A percentile compares a stretch with the other conserved stretches of the same genome.
phyloP scores from a whole-genome alignment of 2,113 vertebrate species.

The Steatornis caripensis region DNA sequence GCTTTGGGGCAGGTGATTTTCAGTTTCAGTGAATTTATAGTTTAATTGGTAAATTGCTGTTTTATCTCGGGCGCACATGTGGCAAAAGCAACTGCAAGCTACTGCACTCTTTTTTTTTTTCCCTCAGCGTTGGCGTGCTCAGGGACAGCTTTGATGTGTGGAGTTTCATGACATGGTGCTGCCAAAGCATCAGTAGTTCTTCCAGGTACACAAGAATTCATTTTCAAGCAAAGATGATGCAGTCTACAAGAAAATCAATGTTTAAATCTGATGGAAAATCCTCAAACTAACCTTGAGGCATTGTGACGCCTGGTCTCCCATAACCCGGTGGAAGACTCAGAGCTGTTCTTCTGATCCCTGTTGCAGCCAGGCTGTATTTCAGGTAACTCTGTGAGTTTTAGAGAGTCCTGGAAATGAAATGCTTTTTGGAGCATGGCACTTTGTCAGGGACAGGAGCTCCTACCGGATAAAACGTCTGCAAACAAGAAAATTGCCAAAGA shows the following conservation, averaged over 20 bases:
- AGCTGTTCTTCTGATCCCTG: neutral
- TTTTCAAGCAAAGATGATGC: neutral
- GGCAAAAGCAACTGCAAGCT: slow-evolving; percentile 2
- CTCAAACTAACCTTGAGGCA: neutral
- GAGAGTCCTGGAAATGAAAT: neutral
- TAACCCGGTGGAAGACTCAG: neutral
- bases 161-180: neutral
- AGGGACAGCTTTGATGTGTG: neutral
- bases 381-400: neutral
- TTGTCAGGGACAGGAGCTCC: neutral
- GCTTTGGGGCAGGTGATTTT: neutral
- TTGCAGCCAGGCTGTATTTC: neutral
- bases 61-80: neutral
- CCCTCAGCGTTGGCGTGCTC: neutral
- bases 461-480: neutral
- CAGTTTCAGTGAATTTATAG: neutral
- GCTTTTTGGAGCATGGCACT: neutral
- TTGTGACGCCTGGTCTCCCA: neutral
- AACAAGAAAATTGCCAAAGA: neutral
- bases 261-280: neutral
- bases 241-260: neutral
- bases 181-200: neutral
- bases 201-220: neutral
- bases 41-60: slow-evolving; percentile 32
- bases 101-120: neutral